A percentile compares a stretch with the other conserved stretches of the same genome.
Evolutionary conservation across 2,113 vertebrate species (phyloP).

Genomic region (pig (Sus scrofa)): DNA sequence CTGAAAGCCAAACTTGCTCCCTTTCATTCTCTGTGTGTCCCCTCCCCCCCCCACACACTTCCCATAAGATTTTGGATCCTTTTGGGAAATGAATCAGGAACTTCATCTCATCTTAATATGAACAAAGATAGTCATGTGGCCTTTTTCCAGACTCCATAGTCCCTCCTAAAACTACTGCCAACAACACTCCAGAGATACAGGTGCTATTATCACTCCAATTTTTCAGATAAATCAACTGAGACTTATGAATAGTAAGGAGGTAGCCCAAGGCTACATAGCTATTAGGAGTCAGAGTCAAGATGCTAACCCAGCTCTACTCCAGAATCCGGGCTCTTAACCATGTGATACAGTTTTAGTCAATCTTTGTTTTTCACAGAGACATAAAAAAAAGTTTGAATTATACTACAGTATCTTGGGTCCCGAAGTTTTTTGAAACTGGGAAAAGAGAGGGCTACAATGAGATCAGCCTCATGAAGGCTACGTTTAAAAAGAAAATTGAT

Average conservation of each 20-base stretch:
- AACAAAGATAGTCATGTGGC: not conserved
- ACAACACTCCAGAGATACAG: not conserved
- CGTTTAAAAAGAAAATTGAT: constrained; percentile 47
- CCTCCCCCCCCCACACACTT: no score
- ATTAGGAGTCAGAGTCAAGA: not conserved
- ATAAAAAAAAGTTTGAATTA: constrained; percentile 53
- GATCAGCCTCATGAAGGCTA: constrained; percentile 19
- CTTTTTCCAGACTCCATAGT: not conserved
- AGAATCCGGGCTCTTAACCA: not conserved
- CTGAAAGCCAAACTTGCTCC: not conserved
- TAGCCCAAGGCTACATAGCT: not conserved
- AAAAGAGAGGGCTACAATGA: constrained; percentile 46
- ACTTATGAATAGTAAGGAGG: not conserved
- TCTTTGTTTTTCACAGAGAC: not conserved
- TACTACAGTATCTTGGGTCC: not conserved
- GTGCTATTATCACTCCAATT: not conserved
- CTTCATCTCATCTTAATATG: not conserved
- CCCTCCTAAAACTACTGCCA: not conserved
- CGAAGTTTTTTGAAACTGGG: not conserved
- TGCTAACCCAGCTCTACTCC: not conserved
- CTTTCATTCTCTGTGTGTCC: not conserved
- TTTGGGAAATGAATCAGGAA: not conserved
- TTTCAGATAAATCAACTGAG: constrained; percentile 12
- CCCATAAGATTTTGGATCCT: not conserved
- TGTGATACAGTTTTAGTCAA: not conserved